These are phyloP conservation scores for Psephotus haematonotus DNA, from an alignment of 2,113 vertebrate species.

Conservation along the genomic window DNA sequence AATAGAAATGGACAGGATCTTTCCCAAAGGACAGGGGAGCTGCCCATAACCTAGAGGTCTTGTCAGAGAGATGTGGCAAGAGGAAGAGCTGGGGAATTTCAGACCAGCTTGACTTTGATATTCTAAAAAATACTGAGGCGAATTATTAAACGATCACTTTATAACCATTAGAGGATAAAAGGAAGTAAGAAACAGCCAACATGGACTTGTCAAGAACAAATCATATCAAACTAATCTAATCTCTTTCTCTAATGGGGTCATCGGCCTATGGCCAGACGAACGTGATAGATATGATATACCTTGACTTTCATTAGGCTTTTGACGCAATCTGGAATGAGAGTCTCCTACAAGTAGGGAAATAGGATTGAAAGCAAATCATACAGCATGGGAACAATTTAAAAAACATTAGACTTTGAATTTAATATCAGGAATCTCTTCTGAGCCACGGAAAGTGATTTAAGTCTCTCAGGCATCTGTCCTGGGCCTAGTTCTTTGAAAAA, in stretches of 20 bases:
- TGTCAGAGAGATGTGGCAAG: background rate
- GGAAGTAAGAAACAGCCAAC: background rate
- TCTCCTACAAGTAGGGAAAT: background rate
- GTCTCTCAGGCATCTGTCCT: background rate
- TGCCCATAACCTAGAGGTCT: background rate
- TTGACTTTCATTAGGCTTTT: slow-evolving; percentile 29
- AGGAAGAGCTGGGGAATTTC: background rate
- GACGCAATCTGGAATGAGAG: slow-evolving; percentile 3
- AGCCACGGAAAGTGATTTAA: background rate
- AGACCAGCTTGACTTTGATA: background rate
- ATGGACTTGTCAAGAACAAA: slow-evolving; percentile 34
- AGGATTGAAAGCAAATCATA: slow-evolving; percentile 8
- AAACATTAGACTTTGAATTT: slow-evolving; percentile 18
- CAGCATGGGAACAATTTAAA: background rate
- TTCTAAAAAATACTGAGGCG: background rate
- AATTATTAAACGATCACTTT: background rate
- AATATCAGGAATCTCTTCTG: background rate
- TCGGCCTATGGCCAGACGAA: slow-evolving; percentile 23
- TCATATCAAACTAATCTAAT: slow-evolving; percentile 38
- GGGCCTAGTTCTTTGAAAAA: background rate
- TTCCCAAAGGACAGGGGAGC: background rate
- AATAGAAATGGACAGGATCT: background rate
- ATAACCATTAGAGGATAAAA: background rate
- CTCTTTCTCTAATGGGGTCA: slow-evolving; percentile 44
- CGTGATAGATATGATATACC: slow-evolving; percentile 27